Evolutionary conservation across 2,797 vertebrate species (phyloP), one percentile per base, ranked within the genome.

Genomic region (Rhyacichthys aspro): DNA sequence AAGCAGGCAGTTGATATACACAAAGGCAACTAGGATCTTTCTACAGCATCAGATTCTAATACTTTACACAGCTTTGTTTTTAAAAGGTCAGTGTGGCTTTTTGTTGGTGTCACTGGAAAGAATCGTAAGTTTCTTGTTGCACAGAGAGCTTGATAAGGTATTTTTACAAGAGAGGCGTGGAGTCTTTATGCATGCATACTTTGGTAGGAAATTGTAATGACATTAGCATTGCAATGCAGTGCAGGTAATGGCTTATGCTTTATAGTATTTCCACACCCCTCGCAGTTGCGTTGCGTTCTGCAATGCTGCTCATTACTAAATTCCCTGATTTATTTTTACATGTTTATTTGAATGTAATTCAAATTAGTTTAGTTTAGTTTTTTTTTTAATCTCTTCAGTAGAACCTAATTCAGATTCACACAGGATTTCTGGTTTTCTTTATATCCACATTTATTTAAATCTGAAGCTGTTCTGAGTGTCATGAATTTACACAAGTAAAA

Each of bases 1-100:
- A 99, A 97, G 96, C 97, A 97, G 97, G 96, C 96, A 97, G 95
- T 95, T 95, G 95, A 95, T 97, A 95, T 95, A 97, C 96, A 98
- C 96, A 94, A 99, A 98, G 98, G 97, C 97, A 98, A 96, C 97
- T 96, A 96, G 97, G 96, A 96, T 97, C 95, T 94, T 95, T 95
- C 96, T 96, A 97, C 95, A 96, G 95, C 95, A 95, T 98, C 94
- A 91, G 94, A 95, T 95, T 96, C 95, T 96, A 97, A 94, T 93
- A 95, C 93, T 96, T 95, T 92, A 96, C 96, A 98, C 95, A 95
- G 95, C 94, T 95, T 95, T 92, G 93, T 94, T 94, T 85, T 90
- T 87, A 90, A 95, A 93, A 94, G 92, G 82, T 94, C 92, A 91
- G 86, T 87, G 94, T 94, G 95, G 93, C 92, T 91, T 93, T 92